Evolutionary conservation across 2,797 vertebrate species (phyloP).

Genomic region (Propithecus deckenii): DNA sequence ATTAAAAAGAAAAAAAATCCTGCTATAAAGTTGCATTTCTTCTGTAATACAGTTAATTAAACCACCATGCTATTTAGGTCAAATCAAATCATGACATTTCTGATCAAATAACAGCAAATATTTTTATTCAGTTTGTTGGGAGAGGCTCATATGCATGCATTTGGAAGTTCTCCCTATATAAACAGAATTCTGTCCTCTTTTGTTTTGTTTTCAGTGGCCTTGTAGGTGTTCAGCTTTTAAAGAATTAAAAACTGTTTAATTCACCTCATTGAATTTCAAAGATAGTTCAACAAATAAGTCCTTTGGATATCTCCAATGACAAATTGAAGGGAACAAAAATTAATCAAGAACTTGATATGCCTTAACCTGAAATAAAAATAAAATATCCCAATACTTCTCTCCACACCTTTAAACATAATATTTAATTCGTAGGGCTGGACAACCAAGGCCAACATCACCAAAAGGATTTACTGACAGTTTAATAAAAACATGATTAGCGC

Average conservation of each 20-base stretch:
- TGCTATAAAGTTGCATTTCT: not conserved
- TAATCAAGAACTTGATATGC: not conserved
- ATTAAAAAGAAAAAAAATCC: not conserved
- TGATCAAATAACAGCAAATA: not conserved
- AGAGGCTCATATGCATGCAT: not conserved
- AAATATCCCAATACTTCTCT: not conserved
- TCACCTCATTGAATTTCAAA: conserved; percentile 30
- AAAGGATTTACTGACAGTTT: not conserved
- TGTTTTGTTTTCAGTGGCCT: not conserved
- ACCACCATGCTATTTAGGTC: not conserved
- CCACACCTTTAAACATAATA: not conserved
- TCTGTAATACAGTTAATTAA: not conserved
- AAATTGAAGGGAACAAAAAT: conserved; percentile 2
- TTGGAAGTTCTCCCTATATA: not conserved
- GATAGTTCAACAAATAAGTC: conserved; percentile 12
- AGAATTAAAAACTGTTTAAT: not conserved
- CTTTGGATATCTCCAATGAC: not conserved
- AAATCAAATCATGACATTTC: not conserved
- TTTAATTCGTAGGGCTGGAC: not conserved
- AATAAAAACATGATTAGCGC: not conserved
- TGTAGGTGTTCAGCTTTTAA: conserved; percentile 4
- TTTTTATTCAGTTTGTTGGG: not conserved
- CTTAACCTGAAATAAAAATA: conserved; percentile 45
- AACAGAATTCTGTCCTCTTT: not conserved
- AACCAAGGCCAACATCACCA: not conserved